phyloP scores from a whole-genome alignment of 2,113 vertebrate genomes.

The Cavia porcellus region DNA sequence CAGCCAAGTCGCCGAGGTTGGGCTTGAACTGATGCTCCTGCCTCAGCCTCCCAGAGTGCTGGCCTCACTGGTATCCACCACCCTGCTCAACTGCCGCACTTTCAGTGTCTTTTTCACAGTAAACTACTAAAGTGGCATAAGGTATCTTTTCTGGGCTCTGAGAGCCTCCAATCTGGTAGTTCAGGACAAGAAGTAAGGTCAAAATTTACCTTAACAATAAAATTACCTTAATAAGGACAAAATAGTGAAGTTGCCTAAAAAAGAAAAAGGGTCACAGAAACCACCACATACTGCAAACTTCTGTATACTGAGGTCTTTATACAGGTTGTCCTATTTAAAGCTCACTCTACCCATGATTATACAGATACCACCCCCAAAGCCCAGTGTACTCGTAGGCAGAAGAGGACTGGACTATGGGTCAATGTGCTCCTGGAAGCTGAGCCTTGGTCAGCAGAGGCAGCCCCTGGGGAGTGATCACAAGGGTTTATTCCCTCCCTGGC shows the following conservation, averaged over 20 bases:
- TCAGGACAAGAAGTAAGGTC: background rate
- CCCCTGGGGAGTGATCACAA: background rate
- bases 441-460: background rate
- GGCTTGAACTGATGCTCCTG: background rate
- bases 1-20: background rate
- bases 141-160: background rate
- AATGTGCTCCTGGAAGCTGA: background rate
- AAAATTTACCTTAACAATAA: background rate
- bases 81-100: background rate
- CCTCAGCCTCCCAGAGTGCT: background rate
- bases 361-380: background rate
- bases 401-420: background rate
- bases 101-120: background rate
- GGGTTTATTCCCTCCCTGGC: background rate
- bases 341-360: background rate
- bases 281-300: fast-evolving
- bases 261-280: background rate
- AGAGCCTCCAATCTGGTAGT: background rate
- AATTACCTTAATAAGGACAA: background rate
- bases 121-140: background rate
- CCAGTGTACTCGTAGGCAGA: background rate
- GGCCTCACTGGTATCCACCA: background rate
- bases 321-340: background rate
- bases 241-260: background rate
- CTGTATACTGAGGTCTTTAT: background rate